A percentile compares a stretch with the other conserved stretches of the same genome.
phyloP scores from a whole-genome alignment of 2,888 invertebrate genomes.

The Drosophila ezoana region DNA sequence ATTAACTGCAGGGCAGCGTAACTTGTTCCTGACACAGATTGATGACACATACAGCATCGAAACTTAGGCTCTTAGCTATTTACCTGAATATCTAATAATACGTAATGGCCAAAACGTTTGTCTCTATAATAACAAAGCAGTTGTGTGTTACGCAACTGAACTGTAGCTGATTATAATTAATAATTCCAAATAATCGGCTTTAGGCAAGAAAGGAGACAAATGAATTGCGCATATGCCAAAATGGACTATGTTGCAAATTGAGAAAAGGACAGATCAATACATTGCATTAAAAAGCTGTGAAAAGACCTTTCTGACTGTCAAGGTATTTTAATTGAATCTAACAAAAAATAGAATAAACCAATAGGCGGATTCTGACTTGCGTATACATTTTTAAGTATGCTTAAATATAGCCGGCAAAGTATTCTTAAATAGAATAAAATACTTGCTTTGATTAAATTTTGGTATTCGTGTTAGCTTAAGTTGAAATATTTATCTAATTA shows the following conservation, averaged over 20 bases:
- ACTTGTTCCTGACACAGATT: constrained; percentile 20
- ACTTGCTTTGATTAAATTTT: background rate
- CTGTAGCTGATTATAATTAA: background rate
- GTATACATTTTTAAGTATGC: no score
- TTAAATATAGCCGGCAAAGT: no score
- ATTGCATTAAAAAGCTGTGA: background rate
- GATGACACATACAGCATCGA: constrained; percentile 7
- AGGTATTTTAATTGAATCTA: background rate
- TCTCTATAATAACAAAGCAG: background rate
- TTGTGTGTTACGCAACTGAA: background rate
- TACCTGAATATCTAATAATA: background rate
- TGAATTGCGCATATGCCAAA: constrained; percentile 1
- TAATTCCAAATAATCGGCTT: background rate
- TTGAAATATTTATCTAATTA: constrained; percentile 12
- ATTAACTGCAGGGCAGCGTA: constrained; percentile 15
- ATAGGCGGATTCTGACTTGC: no score
- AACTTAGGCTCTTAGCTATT: constrained; percentile 12
- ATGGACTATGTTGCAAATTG: background rate
- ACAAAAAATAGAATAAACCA: background rate
- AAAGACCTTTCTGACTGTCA: no score
- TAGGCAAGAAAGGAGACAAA: background rate
- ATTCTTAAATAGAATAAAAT: background rate
- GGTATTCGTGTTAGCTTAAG: constrained; percentile 1
- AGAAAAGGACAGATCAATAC: background rate
- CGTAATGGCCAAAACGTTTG: background rate